These are phyloP conservation scores for Aegithalos caudatus DNA, from an alignment of 2,113 vertebrate species.

Conservation along the genomic window DNA sequence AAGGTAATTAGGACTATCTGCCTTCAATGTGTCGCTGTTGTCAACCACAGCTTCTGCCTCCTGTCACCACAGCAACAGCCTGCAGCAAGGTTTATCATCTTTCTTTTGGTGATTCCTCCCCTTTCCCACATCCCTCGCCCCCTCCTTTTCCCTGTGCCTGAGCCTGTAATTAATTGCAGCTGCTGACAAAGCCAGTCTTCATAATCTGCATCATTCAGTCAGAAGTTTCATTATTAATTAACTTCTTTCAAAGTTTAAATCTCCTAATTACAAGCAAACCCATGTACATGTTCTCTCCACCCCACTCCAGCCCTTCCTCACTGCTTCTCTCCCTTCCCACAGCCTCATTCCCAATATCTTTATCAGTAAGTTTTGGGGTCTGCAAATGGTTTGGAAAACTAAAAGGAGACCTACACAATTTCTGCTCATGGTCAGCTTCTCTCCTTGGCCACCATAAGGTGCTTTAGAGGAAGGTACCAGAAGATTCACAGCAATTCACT, in stretches of 20 bases:
- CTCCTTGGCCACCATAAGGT: not conserved
- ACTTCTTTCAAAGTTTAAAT: slow-evolving; percentile 72
- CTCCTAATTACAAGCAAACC: slow-evolving; percentile 65
- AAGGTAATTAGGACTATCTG: slow-evolving; percentile 45
- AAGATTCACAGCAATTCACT: not conserved
- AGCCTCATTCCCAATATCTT: not conserved
- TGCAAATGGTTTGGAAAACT: not conserved
- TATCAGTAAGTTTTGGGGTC: not conserved
- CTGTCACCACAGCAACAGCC: slow-evolving; percentile 61
- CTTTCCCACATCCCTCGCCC: not conserved
- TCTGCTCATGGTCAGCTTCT: not conserved
- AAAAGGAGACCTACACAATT: not conserved
- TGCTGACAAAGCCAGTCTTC: slow-evolving; percentile 66
- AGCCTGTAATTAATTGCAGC: slow-evolving; percentile 75
- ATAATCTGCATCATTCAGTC: slow-evolving; percentile 55
- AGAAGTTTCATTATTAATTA: slow-evolving; percentile 74
- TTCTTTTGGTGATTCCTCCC: not conserved
- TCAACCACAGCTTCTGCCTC: slow-evolving; percentile 10
- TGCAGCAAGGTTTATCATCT: slow-evolving; percentile 56
- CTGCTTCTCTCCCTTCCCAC: not conserved
- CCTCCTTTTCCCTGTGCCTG: slow-evolving; percentile 30
- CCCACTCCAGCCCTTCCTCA: not conserved
- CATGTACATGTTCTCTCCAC: not conserved
- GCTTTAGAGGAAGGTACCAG: not conserved
- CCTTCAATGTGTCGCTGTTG: not conserved